These are phyloP conservation scores for Congeria kusceri DNA, from an alignment of 2,888 invertebrate genomes.

Conservation along the genomic window DNA sequence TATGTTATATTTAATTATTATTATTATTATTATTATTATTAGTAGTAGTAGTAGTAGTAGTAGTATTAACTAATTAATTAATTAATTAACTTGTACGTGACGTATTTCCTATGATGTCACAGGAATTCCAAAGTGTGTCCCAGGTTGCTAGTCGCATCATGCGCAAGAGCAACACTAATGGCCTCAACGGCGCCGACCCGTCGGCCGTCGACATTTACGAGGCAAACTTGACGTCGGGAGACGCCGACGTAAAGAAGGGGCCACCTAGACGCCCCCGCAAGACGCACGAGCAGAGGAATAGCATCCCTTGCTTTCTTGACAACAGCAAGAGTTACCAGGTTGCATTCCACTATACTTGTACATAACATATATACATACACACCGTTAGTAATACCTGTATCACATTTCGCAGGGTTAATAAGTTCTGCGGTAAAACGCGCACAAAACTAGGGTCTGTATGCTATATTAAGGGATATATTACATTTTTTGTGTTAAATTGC, in stretches of 20 bases:
- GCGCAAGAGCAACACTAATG: not conserved
- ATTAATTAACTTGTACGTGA: too few relatives aligned
- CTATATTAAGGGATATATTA: too few relatives aligned
- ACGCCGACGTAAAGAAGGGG: constrained; percentile 18
- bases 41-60: too few relatives aligned
- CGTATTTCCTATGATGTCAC: not conserved
- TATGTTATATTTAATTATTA: too few relatives aligned
- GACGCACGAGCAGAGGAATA: constrained; percentile 32
- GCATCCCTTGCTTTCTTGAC: constrained; percentile 53
- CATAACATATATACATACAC: too few relatives aligned
- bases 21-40: too few relatives aligned
- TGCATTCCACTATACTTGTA: not conserved
- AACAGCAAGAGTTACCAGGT: constrained; percentile 60
- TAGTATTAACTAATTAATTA: too few relatives aligned
- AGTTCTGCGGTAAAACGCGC: too few relatives aligned
- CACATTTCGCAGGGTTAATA: too few relatives aligned
- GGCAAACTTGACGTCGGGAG: constrained; percentile 46
- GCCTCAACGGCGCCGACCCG: constrained; percentile 41
- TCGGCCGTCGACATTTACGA: constrained; percentile 71
- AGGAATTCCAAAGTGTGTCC: constrained; percentile 31
- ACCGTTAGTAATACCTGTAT: too few relatives aligned
- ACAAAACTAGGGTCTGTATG: too few relatives aligned
- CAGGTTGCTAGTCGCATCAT: constrained; percentile 34
- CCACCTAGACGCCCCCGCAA: constrained; percentile 11
- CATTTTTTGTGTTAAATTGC: too few relatives aligned